These are phyloP conservation scores for Phalanger gymnotis DNA, from an alignment of 2,797 vertebrate genomes.

Conservation along the genomic window DNA sequence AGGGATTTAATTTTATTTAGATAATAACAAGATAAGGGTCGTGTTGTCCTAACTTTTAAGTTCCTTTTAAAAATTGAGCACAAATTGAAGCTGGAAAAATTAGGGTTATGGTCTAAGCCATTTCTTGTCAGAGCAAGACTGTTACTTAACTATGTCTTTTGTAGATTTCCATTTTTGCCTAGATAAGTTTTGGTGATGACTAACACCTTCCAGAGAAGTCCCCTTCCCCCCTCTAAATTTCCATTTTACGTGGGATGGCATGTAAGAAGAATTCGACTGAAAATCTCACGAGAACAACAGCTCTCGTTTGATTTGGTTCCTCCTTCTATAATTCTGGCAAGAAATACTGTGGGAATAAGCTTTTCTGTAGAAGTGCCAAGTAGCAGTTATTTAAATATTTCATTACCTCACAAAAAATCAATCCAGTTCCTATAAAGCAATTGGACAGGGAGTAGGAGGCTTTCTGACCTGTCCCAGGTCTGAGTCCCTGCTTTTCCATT, in stretches of 20 bases:
- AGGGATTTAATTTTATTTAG: conserved; percentile 69
- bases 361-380: conserved; percentile 70
- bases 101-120: conserved; percentile 57
- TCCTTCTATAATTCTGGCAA: conserved; percentile 78
- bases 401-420: conserved; percentile 74
- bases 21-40: conserved; percentile 69
- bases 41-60: conserved; percentile 70
- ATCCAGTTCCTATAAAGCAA: conserved; percentile 63
- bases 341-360: conserved; percentile 80
- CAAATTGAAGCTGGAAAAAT: conserved; percentile 72
- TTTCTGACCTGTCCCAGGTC: conserved; percentile 43
- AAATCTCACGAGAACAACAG: conserved; percentile 69
- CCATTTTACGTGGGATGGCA: conserved; percentile 63
- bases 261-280: conserved; percentile 68
- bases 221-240: conserved; percentile 51
- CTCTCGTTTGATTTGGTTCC: conserved; percentile 75
- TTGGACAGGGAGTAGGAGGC: conserved; percentile 63
- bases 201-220: conserved; percentile 50
- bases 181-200: conserved; percentile 55
- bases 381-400: conserved; percentile 81
- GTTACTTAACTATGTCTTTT: conserved; percentile 56
- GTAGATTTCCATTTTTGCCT: conserved; percentile 63
- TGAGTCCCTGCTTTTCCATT: conserved; percentile 22
- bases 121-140: conserved; percentile 31
- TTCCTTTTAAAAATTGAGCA: conserved; percentile 75